These are phyloP conservation scores for Loripinus fragilis DNA, from an alignment of 2,888 invertebrate genomes.

Conservation along the genomic window DNA sequence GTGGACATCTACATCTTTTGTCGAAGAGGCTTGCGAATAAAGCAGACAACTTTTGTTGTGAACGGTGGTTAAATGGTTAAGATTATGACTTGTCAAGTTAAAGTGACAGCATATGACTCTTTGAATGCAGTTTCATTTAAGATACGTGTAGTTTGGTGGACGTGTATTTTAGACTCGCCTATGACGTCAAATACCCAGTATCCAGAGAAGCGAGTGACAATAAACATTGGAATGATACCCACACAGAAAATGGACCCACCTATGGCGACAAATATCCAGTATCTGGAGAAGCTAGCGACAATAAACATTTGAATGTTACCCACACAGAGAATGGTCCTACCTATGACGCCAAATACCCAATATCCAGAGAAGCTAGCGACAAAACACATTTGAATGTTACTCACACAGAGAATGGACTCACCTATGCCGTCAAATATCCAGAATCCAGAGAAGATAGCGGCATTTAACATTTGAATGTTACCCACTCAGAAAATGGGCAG, in stretches of 20 bases:
- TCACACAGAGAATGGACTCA: constrained; percentile 59
- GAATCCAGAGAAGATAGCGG: too few species aligned
- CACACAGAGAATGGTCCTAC: constrained; percentile 61
- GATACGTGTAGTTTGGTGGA: too few species aligned
- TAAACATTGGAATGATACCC: constrained; percentile 60
- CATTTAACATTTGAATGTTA: too few species aligned
- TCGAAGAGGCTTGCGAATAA: too few species aligned
- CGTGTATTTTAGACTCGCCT: constrained; percentile 56
- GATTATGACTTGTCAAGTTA: too few species aligned
- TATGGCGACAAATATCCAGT: constrained; percentile 55
- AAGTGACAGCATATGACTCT: too few species aligned
- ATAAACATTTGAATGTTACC: constrained; percentile 60
- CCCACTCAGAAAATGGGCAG: too few species aligned
- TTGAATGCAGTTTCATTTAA: too few species aligned
- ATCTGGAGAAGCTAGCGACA: constrained; percentile 48
- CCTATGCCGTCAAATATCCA: too few species aligned
- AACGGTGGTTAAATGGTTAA: too few species aligned
- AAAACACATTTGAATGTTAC: constrained; percentile 60
- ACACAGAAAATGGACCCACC: constrained; percentile 58
- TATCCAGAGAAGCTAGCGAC: constrained; percentile 50
- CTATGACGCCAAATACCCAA: constrained; percentile 59
- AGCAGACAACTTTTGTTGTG: too few species aligned
- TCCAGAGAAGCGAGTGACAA: constrained; percentile 52
- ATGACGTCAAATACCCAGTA: constrained; percentile 56
- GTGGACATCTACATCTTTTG: too few species aligned